Base-by-base conservation (phyloP, 2,113 vertebrate genomes). In the Falcunculus frontatus region DNA sequence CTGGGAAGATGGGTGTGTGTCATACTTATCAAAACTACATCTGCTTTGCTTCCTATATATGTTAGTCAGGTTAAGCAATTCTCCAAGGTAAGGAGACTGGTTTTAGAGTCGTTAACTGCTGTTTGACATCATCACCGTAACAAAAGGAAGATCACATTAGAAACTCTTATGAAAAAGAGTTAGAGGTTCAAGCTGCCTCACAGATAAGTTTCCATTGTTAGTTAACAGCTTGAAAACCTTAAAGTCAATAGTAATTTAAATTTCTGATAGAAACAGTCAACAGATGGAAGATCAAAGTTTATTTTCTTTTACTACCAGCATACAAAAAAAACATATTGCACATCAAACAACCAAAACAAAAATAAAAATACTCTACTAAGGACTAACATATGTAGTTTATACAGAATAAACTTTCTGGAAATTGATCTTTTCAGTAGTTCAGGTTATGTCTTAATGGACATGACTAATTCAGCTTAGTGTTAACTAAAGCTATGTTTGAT, bases 311-410 rank as follows among this genome's bases (percentile, higher is more conserved):
- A 99, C 99, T 99, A 99, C 98, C 98, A 99, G 99, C 99, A 99
- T 99, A 99, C 99, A 99, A 99, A 97, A 97, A 96, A 98, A 99
- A 99, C 99, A 99, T 99, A 99, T 99, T 99, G 99, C 99, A 99
- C 99, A 99, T 99, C 99, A 99, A 99, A 99, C 99, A 99, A 99
- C 98, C 98, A 99, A 99, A 99, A 99, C 98, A 95, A 98, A 99
- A 98, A 98, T 98, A 97, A 98, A 99, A 98, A 97, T 98, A 98
- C 96, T 98, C 98, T 98, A 98, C 96, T 97, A 96, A 98, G 98
- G 98, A 98, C 98, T 98, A 98, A 98, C 98, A 98, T 98, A 98
- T 98, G 98, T 98, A 98, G 96, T 98, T 98, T 98, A 98, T 98
- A 98, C 98, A 98, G 98, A 98, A 98, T 98, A 98, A 98, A 98